Evolutionary conservation across 1,140 invertebrate genomes (phyloP).

Genomic region (Temnothorax longispinosus): DNA sequence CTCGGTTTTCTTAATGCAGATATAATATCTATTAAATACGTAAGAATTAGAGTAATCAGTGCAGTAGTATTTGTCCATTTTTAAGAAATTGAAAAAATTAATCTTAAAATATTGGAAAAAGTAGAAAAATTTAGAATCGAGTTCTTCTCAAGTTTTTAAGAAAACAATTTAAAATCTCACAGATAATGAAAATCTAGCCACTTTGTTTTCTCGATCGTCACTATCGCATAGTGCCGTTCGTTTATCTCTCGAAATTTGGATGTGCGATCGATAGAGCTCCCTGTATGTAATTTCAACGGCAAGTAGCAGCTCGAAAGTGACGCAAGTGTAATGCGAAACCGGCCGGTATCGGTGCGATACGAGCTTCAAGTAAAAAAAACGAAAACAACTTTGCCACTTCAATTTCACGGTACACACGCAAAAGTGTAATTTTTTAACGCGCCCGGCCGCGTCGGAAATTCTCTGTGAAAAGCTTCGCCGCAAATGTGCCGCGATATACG

Average conservation of each 20-base stretch:
- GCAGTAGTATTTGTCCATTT: background rate
- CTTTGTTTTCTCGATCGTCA: background rate
- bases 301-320: constrained; percentile 8
- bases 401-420: constrained; percentile 46
- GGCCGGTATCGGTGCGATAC: background rate
- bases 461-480: constrained; percentile 40
- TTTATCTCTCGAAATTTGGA: constrained; percentile 32
- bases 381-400: constrained; percentile 31
- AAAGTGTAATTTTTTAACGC: constrained; percentile 54
- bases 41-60: background rate
- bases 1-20: background rate
- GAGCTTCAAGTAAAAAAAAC: constrained; percentile 35
- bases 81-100: background rate
- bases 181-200: background rate
- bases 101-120: background rate
- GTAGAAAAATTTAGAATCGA: background rate
- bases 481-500: constrained; percentile 41
- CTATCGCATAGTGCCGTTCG: background rate
- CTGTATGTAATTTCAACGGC: constrained; percentile 15
- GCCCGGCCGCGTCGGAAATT: constrained; percentile 39
- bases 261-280: background rate
- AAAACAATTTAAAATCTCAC: background rate
- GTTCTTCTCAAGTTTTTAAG: background rate
- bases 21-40: background rate
- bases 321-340: constrained; percentile 24